Evolutionary conservation across 2,797 vertebrate genomes (phyloP), one percentile per base, ranked within the genome.

Genomic region (Siniperca scherzeri): DNA sequence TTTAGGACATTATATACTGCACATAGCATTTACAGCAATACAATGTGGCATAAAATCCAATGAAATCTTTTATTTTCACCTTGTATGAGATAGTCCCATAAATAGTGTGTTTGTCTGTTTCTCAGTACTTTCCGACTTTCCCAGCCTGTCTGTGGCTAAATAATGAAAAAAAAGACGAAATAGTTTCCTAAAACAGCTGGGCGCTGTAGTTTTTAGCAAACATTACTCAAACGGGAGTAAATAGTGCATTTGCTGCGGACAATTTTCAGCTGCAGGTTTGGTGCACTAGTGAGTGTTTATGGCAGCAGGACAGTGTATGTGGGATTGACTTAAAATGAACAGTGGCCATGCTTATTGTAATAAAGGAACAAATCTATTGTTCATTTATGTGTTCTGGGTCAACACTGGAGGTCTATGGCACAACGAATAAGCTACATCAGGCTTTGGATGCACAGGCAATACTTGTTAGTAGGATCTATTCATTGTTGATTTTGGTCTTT

Each of bases 21-120:
- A 71, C 27, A 21, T n/a, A 76, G 27, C 38, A 67, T 62, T 65
- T 36, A 76, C 25, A 77, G 62, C 50, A 79, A 53, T 16, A 25
- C 33, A 55, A 11, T 81, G 22, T 67, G 52, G 27, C 25, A 50
- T 62, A 27, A 81, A 79, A 61, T 67, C 44, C 46, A 77, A 25
- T 67, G 16, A 66, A 57, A 85, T 85, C 72, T 81, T 44, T 12
- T 57, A 21, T 25, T 74, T 74, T 77, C 61, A 81, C 78, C 61
- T 83, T 81, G 78, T 70, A 25, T 74, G 10, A 66, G 42, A 77
- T 33, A 16, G 44, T 48, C 16, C 17, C 46, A 48, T 19, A 48
- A 66, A 57, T 17, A 36, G 21, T 66, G 10, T 25, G 4, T 53
- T 17, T 69, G 25, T 69, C 40, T 48, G 11, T 42, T 55, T 46